Evolutionary conservation across 2,888 invertebrate species (phyloP).

Genomic region (Acanthosoma haemorrhoidale): DNA sequence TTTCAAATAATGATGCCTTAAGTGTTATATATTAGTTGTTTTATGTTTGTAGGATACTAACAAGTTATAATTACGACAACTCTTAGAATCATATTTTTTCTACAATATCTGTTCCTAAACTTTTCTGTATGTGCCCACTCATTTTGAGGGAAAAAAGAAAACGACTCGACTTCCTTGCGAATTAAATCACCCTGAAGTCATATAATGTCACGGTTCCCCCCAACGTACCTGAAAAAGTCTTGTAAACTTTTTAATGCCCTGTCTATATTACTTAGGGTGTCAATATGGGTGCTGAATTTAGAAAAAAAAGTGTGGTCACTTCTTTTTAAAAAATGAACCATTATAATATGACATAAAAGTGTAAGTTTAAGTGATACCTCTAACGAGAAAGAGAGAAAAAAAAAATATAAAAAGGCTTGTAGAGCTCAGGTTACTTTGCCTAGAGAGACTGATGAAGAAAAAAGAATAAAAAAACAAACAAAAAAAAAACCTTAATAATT

Average conservation of each 20-base stretch:
- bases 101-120: constrained; percentile 22
- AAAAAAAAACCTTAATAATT: not conserved
- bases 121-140: not conserved
- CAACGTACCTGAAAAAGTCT: constrained; percentile 17
- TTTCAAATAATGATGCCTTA: constrained; percentile 9
- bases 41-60: constrained; percentile 26
- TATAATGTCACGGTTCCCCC: not conserved
- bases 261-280: constrained; percentile 6
- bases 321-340: constrained; percentile 6
- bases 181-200: not conserved
- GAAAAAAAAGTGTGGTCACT: not conserved
- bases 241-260: not conserved
- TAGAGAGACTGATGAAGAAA: constrained; percentile 25
- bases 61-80: constrained; percentile 8
- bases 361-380: constrained; percentile 19
- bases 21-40: constrained; percentile 23
- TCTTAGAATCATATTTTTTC: constrained; percentile 8
- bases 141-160: too few relatives aligned
- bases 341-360: constrained; percentile 4
- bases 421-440: constrained; percentile 22
- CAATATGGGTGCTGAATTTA: constrained; percentile 14
- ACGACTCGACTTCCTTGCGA: not conserved
- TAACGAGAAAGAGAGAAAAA: not conserved
- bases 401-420: constrained; percentile 19
- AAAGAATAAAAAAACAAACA: not conserved